Evolutionary conservation across 2,113 vertebrate genomes (phyloP).

Genomic region (Sus scrofa): DNA sequence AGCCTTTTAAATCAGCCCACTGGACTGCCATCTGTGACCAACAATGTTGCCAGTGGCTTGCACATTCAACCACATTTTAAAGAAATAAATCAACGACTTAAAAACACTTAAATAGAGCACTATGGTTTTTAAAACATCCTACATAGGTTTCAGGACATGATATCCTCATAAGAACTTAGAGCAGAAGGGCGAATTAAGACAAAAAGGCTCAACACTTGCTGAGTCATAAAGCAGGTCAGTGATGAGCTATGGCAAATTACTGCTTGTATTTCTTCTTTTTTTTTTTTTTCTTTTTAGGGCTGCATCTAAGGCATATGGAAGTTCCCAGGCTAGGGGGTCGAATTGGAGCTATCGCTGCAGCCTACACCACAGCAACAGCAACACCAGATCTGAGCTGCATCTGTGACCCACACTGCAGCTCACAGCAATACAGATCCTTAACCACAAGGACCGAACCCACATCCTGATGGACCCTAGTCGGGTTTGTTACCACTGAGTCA

Average conservation of each 20-base stretch:
- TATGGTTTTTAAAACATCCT: constrained; percentile 22
- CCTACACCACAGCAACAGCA: no score
- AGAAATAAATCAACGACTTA: constrained; percentile 25
- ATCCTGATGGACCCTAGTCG: no score
- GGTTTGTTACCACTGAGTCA: no score
- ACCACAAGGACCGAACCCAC: no score
- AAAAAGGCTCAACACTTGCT: neutral
- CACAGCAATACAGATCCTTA: no score
- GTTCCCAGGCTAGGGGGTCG: no score
- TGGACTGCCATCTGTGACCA: neutral
- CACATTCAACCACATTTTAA: constrained; percentile 40
- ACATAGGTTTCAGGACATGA: constrained; percentile 11
- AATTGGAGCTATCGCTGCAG: no score
- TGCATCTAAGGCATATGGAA: no score
- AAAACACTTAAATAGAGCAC: constrained; percentile 38
- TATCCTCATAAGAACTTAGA: neutral
- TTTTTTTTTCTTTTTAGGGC: no score
- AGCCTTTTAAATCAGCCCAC: neutral
- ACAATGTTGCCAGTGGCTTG: neutral
- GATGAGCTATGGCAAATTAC: neutral
- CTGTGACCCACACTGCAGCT: no score
- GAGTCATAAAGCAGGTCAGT: constrained; percentile 16
- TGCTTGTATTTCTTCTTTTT: no score
- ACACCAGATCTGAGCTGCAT: no score
- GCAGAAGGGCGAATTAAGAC: neutral